Conservation (phyloP, 1,140 invertebrate species). For the Ceratoteleas bidentatus region DNA sequence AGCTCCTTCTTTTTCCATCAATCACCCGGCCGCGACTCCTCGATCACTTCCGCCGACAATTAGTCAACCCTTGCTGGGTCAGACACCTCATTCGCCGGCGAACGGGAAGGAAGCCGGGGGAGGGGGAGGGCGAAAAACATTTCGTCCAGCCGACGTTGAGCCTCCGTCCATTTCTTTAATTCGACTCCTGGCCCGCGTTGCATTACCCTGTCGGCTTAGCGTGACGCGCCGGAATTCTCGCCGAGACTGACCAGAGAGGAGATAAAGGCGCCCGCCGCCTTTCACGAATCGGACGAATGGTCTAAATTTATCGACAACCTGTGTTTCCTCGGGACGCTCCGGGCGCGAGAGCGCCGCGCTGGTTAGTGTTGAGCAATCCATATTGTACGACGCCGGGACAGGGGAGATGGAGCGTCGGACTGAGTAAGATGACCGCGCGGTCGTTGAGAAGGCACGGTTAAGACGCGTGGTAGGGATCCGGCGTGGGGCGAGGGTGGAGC, state of each 20-base stretch:
- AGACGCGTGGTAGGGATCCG: conserved; percentile 51
- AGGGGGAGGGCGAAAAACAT: too few relatives aligned
- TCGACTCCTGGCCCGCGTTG: conserved; percentile 46
- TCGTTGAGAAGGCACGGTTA: conserved; percentile 57
- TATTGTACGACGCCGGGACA: conserved; percentile 70
- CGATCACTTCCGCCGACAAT: conserved; percentile 41
- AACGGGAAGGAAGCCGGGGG: too few relatives aligned
- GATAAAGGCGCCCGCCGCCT: conserved; percentile 63
- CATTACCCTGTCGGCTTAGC: conserved; percentile 59
- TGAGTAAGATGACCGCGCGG: conserved; percentile 64
- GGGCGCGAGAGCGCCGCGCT: conserved; percentile 57
- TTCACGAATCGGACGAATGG: conserved; percentile 73
- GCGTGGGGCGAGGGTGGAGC: conserved; percentile 50
- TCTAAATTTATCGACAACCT: conserved; percentile 80
- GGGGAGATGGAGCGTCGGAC: conserved; percentile 61
- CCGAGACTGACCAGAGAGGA: conserved; percentile 57
- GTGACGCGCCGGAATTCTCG: conserved; percentile 34
- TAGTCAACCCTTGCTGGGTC: conserved; percentile 24
- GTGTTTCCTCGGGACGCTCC: conserved; percentile 66
- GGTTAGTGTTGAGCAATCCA: conserved; percentile 70
- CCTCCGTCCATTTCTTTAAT: conserved; percentile 62
- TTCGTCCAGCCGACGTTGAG: conserved; percentile 34
- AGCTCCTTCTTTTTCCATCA: conserved; percentile 20
- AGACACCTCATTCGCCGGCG: background rate
- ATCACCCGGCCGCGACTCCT: conserved; percentile 11